Percentiles rank a stretch among this genome's conserved stretches.
phyloP scores from a whole-genome alignment of 2,797 vertebrate genomes.

The Brotula barbata region DNA sequence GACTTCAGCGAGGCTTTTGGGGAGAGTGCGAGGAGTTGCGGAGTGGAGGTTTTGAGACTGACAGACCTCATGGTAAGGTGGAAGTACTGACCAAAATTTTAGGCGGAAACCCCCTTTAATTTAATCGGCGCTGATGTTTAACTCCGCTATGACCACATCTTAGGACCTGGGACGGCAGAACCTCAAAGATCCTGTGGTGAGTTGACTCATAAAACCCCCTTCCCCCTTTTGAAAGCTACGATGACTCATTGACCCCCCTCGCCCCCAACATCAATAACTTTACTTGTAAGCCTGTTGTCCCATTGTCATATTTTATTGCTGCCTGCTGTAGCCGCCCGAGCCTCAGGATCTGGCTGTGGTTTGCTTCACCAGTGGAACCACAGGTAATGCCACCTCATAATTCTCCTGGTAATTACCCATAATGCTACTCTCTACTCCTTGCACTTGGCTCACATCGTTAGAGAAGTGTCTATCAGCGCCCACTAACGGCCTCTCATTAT shows the following conservation, averaged over 20 bases:
- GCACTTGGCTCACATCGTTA: conserved; percentile 53
- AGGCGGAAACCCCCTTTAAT: conserved; percentile 41
- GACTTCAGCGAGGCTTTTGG: conserved; percentile 71
- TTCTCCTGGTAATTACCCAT: conserved; percentile 57
- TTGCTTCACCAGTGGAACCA: conserved; percentile 85
- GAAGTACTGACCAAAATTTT: conserved; percentile 15
- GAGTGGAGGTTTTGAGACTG: conserved; percentile 78
- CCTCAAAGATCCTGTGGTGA: conserved; percentile 80
- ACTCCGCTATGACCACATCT: conserved; percentile 49
- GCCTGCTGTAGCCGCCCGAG: conserved; percentile 75
- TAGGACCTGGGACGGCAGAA: conserved; percentile 80
- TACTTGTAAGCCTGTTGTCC: conserved; percentile 60
- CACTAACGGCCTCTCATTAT: conserved; percentile 68
- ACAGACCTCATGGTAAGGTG: conserved; percentile 75
- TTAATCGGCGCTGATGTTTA: conserved; percentile 29
- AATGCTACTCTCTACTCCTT: neutral
- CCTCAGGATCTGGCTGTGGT: conserved; percentile 83
- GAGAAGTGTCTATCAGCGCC: conserved; percentile 65
- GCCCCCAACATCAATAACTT: conserved; percentile 64
- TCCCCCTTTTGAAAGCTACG: conserved; percentile 38
- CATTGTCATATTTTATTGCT: conserved; percentile 60
- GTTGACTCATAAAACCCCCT: conserved; percentile 58
- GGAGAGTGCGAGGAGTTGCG: conserved; percentile 72
- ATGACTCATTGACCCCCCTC: conserved; percentile 57
- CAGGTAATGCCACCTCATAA: conserved; percentile 76